phyloP scores from a whole-genome alignment of 2,797 vertebrate genomes.

The Parauchenoglanis ngamensis region DNA sequence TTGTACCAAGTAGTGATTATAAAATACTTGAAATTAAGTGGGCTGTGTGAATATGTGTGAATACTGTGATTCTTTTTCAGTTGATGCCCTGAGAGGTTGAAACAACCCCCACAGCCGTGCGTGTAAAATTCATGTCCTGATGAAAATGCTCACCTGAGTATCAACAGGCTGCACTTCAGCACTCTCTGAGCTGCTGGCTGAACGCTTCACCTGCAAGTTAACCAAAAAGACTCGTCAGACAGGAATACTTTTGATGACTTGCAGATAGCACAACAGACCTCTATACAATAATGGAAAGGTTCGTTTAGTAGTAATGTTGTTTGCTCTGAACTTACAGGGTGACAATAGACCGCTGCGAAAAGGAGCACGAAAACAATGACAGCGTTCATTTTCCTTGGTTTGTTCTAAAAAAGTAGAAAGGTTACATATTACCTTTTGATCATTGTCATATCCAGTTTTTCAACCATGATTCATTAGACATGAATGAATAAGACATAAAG shows the following conservation, averaged over 20 bases:
- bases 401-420: slow-evolving; percentile 27
- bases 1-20: slow-evolving; percentile 11
- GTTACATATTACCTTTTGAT: not conserved
- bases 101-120: not conserved
- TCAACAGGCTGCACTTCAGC: slow-evolving; percentile 72
- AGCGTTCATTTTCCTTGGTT: slow-evolving; percentile 74
- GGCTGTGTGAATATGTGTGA: not conserved
- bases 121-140: not conserved
- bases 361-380: slow-evolving; percentile 73
- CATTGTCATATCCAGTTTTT: not conserved
- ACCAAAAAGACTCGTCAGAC: not conserved
- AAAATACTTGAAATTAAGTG: not conserved
- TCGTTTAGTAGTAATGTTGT: not conserved
- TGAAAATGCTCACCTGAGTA: slow-evolving; percentile 32
- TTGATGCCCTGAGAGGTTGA: not conserved
- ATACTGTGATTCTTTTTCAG: not conserved
- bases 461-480: not conserved
- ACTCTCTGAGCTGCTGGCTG: slow-evolving; percentile 75
- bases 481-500: not conserved
- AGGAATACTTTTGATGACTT: not conserved
- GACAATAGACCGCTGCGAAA: slow-evolving; percentile 73
- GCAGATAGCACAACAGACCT: not conserved
- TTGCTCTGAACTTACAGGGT: slow-evolving; percentile 68
- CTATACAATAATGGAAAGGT: not conserved
- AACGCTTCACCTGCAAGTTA: slow-evolving; percentile 65